Evolutionary conservation across 1,140 invertebrate species (phyloP), one percentile per base, ranked within the genome.

Genomic region (Pogonus chalceus): DNA sequence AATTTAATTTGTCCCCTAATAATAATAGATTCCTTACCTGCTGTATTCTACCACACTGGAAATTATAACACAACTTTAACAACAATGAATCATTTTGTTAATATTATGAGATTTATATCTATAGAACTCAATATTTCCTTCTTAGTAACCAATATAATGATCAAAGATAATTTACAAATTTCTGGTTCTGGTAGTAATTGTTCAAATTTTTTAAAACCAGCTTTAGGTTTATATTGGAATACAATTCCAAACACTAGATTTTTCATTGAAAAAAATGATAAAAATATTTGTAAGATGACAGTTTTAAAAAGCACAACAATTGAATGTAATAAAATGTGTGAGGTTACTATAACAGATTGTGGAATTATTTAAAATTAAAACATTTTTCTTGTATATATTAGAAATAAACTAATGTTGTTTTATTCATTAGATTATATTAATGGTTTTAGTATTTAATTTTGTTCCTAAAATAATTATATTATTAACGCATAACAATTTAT

Each of bases 21-120:
- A 35, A 74, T 85, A 9, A 72, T 85, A 48, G 81, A 85, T 68
- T 83, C 81, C 31, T 61, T 85, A 43, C 75, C 81, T 49, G 68
- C 71, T 49, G 53, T 83, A 39, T 70, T 75, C 50, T 71, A 68
- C 49, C 62, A 67, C 55, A 59, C 56, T 26, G 61, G 58, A 23
- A 57, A 58, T 55, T 62, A 64, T 56, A 23, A 43, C 18, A 60
- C 65, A 50, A 62, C 58, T 23, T 63, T 65, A 48, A 68, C 63
- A 49, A 63, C 72, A 49, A 63, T 84, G 35, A 81, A 79, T 64
- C 66, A 70, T 52, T 65, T 83, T 49, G 73, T 78, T 1, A 78
- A 77, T 53, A 64, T 78, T 23, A 72, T 73, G 31, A 72, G 72
- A 61, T 78, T 66, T 63, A 56, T 85, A 12, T 66, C 71, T 39